phyloP scores from a whole-genome alignment of 1,140 invertebrate species.

The Aethina tumida region DNA sequence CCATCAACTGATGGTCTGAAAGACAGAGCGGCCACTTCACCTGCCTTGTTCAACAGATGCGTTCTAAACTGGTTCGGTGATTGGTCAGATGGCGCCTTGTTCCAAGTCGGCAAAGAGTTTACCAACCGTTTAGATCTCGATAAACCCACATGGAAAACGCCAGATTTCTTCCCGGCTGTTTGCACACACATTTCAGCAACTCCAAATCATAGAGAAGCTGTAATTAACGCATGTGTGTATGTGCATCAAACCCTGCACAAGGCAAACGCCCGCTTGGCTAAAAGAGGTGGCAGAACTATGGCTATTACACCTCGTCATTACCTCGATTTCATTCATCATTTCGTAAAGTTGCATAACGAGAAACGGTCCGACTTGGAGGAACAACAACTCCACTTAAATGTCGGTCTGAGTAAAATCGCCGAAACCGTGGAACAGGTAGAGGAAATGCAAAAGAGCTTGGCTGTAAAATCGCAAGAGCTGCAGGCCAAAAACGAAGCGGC shows the following conservation, averaged over 20 bases:
- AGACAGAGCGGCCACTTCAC: constrained; percentile 95
- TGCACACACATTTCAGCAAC: constrained; percentile 66
- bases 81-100: constrained; percentile 96
- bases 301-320: constrained; percentile 97
- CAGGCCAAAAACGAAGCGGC: constrained; percentile 99
- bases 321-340: constrained; percentile 99
- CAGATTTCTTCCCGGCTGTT: constrained; percentile 80
- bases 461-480: constrained; percentile 87
- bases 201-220: constrained; percentile 82
- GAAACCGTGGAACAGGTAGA: constrained; percentile 99
- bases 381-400: constrained; percentile 97
- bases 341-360: constrained; percentile 95
- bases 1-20: constrained; percentile 96
- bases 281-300: constrained; percentile 89
- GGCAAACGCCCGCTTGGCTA: constrained; percentile 79
- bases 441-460: constrained; percentile 97
- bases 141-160: constrained; percentile 68
- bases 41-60: constrained; percentile 98
- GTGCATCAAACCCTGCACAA: constrained; percentile 95
- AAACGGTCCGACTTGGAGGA: constrained; percentile 97
- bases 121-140: constrained; percentile 77
- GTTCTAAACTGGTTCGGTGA: constrained; percentile 99
- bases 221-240: constrained; percentile 97
- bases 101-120: constrained; percentile 87
- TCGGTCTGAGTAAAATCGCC: constrained; percentile 96